Base-by-base conservation (phyloP, 2,797 vertebrate genomes). In the Thunnus albacares region DNA sequence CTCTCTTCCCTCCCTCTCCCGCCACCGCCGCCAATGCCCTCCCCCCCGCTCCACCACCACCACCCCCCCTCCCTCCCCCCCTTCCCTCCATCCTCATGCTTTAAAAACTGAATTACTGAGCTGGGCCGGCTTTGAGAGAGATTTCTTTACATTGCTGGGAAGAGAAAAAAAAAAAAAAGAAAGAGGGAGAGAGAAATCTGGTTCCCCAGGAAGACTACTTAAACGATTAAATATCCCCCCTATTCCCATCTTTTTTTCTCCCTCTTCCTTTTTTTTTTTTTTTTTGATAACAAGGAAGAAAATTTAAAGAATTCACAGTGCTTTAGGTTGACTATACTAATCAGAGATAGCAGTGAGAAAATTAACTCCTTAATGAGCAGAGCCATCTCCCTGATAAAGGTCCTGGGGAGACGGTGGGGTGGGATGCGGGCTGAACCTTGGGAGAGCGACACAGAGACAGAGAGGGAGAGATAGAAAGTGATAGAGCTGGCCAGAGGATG, bases 31-130 rank as follows among this genome's bases (percentile, higher is more conserved):
- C 72, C 45, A 1, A 64, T 62, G 2, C 71, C 47, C 20, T 35
- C 57, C 33, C 41, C 41, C 33, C 45, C 47, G 55, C 52, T 45
- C n/a, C 62, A 10, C 52, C 52, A 53, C 52, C n/a, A 24, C 38
- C 62, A 2, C 52, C 62, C 3, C 77, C 0, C 68, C 73, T 4
- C 65, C 33, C 60, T 41, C 68, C 68, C 14, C 56, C 41, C 65
- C 53, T 57, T 24, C 74, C 80, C 81, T 82, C 84, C 84, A 77
- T 81, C 86, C 85, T 64, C 96, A 95, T 94, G 96, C 97, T 97
- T 97, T 97, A 97, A 97, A 96, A 97, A 97, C 95, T 94, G 97
- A 97, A 98, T 98, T 97, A 97, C 93, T 94, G 96, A 97, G 97
- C 95, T 91, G 92, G 95, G 94, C 93, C 80, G 43, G 92, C 95